These are phyloP conservation scores for Rostratula benghalensis DNA, from an alignment of 2,113 vertebrate genomes.

Conservation along the genomic window DNA sequence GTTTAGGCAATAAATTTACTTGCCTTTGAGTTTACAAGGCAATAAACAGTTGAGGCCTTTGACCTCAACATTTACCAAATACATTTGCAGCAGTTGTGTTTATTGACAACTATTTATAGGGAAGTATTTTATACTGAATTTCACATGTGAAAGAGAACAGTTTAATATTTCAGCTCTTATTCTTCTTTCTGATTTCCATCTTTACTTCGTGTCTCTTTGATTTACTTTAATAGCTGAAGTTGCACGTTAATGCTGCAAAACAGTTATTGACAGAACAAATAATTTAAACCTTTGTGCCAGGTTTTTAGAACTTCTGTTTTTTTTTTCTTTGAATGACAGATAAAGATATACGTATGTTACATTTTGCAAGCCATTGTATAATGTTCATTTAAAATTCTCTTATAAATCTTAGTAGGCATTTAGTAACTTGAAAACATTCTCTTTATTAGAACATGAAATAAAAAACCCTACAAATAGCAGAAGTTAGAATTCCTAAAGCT, in stretches of 20 bases:
- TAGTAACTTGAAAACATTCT: neutral
- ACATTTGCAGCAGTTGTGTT: conserved; percentile 83
- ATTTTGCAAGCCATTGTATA: neutral
- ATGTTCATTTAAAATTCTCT: neutral
- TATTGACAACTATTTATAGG: conserved; percentile 84
- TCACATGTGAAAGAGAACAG: conserved; percentile 53
- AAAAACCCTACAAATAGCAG: neutral
- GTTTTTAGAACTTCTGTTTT: neutral
- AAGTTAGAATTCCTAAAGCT: neutral
- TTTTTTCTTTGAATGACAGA: neutral
- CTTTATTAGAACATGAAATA: neutral
- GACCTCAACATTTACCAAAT: conserved; percentile 84
- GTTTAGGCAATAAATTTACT: conserved; percentile 83
- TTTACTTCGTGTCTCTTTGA: neutral
- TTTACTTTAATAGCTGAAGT: conserved; percentile 8
- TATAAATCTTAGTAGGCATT: neutral
- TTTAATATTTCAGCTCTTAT: conserved; percentile 34
- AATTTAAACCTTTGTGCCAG: neutral
- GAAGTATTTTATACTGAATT: conserved; percentile 74
- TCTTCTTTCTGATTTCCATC: conserved; percentile 26
- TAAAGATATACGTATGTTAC: neutral
- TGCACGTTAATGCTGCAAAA: neutral
- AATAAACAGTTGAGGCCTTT: conserved; percentile 84
- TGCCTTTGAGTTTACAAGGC: conserved; percentile 87
- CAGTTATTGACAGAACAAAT: neutral